These are phyloP conservation scores for Erpornis zantholeuca DNA, from an alignment of 2,113 vertebrate genomes.

Conservation along the genomic window DNA sequence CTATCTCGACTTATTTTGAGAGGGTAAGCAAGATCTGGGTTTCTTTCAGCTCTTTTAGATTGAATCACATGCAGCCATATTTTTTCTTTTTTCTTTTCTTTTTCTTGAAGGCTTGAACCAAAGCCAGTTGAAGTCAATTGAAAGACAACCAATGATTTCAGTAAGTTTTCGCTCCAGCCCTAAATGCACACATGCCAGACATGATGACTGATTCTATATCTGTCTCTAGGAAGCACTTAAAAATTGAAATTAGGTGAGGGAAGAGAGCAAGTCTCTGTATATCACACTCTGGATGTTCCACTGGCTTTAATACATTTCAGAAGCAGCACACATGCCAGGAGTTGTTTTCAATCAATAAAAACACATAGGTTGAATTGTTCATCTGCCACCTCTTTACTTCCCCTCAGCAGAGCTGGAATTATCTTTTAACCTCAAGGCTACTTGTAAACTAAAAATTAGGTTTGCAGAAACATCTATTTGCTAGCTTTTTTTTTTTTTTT, in stretches of 20 bases:
- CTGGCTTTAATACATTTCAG: constrained; percentile 39
- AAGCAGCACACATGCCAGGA: not conserved
- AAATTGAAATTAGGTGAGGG: constrained; percentile 24
- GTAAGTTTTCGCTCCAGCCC: constrained; percentile 1
- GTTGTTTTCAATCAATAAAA: constrained; percentile 52
- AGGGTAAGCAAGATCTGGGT: not conserved
- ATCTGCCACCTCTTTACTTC: constrained; percentile 13
- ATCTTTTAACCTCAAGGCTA: constrained; percentile 41
- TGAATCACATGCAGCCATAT: not conserved
- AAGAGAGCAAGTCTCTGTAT: constrained; percentile 8
- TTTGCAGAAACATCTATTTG: constrained; percentile 64
- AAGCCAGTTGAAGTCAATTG: constrained; percentile 10
- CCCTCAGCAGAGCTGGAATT: constrained; percentile 25
- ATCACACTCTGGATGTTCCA: not conserved
- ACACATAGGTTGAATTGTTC: constrained; percentile 31
- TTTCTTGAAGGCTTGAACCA: not conserved
- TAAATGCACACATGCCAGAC: constrained; percentile 15
- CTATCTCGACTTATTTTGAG: not conserved
- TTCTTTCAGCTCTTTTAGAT: not conserved
- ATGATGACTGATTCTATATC: not conserved
- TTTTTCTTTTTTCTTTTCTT: not conserved
- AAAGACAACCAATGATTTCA: constrained; percentile 20
- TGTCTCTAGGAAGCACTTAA: constrained; percentile 41
- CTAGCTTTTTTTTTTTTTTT: not conserved
- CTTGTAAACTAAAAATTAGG: constrained; percentile 41